Percentiles rank a stretch among this genome's conserved stretches.
Evolutionary conservation across 2,113 vertebrate genomes (phyloP).

Genomic region (Sinosuthora webbiana): DNA sequence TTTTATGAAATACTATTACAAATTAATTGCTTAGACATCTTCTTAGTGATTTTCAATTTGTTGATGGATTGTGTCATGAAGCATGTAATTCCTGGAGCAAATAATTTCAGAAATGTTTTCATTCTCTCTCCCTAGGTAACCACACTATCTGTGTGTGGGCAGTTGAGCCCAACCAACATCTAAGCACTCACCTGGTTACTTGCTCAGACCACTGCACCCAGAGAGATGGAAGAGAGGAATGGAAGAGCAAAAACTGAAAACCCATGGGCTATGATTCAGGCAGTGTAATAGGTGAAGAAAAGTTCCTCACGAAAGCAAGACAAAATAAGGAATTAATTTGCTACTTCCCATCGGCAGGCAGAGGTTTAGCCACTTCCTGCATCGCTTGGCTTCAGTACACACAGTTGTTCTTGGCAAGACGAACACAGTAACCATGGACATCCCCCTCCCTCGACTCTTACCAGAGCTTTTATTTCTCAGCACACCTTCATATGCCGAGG

Average conservation of each 20-base stretch:
- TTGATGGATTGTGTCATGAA: background rate
- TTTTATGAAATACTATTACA: background rate
- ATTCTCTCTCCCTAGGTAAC: background rate
- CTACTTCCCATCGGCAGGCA: background rate
- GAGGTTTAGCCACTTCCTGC: background rate
- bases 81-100: background rate
- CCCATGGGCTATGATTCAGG: background rate
- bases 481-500: fast-evolving
- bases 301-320: background rate
- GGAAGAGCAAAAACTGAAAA: background rate
- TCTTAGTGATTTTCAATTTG: slow-evolving; percentile 9
- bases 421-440: background rate
- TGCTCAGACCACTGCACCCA: fast-evolving
- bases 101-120: background rate
- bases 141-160: background rate
- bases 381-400: fast-evolving
- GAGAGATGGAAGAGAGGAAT: background rate
- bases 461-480: background rate
- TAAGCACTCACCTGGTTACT: background rate
- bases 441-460: background rate
- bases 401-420: fast-evolving
- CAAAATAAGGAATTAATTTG: background rate
- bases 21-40: background rate
- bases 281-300: background rate
- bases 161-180: background rate